phyloP scores from a whole-genome alignment of 2,113 vertebrate species.

The Heptranchias perlo region DNA sequence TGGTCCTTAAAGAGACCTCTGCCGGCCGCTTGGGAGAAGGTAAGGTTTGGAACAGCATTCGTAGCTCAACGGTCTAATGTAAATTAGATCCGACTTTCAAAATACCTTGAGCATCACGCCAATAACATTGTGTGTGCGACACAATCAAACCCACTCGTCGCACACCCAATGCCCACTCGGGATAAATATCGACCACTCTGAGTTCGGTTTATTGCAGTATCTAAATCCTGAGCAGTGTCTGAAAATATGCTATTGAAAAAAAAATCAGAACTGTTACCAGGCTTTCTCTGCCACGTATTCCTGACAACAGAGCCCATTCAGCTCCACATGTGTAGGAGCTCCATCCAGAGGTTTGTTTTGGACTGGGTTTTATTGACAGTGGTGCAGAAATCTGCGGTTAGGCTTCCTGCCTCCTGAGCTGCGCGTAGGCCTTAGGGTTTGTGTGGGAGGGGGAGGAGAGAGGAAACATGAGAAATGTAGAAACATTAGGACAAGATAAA shows the following conservation, averaged over 20 bases:
- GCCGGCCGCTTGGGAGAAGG: neutral
- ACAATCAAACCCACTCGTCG: neutral
- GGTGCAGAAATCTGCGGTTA: neutral
- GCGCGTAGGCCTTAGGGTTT: neutral
- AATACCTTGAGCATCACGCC: neutral
- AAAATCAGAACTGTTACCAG: neutral
- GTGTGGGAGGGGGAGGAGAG: constrained; percentile 9
- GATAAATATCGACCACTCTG: neutral
- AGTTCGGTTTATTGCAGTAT: neutral
- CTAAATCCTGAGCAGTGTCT: neutral
- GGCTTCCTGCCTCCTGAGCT: constrained; percentile 1
- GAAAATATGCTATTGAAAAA: neutral
- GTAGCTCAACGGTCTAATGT: neutral
- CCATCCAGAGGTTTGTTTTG: neutral
- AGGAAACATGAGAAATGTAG: neutral
- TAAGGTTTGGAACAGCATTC: neutral
- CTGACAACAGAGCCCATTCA: neutral
- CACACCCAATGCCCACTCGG: neutral
- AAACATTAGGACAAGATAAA: neutral
- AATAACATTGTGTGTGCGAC: neutral
- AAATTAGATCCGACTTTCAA: too few relatives aligned
- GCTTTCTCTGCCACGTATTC: neutral
- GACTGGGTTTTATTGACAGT: neutral
- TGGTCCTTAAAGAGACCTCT: neutral
- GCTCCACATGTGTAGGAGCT: neutral